phyloP scores from a whole-genome alignment of 2,113 vertebrate species.

The Butastur rufipennis region DNA sequence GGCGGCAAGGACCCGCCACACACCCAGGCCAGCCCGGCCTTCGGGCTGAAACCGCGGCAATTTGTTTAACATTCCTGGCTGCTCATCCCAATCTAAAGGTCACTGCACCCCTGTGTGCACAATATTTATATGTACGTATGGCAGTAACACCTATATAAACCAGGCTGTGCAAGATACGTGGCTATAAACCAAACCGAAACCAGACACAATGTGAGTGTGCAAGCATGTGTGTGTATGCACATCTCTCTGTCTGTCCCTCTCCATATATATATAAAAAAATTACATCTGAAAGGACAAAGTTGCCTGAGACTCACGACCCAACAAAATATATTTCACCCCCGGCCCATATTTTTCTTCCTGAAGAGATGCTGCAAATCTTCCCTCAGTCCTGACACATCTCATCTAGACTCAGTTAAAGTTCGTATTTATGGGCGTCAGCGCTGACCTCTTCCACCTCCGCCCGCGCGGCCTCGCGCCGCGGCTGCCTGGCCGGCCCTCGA shows the following conservation, averaged over 20 bases:
- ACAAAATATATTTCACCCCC: constrained; percentile 49
- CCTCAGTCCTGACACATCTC: constrained; percentile 67
- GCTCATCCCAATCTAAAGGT: constrained; percentile 58
- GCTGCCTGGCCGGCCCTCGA: constrained; percentile 42
- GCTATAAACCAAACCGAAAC: background rate
- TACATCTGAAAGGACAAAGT: constrained; percentile 59
- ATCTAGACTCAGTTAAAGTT: constrained; percentile 66
- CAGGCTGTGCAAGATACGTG: background rate
- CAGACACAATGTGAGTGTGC: background rate
- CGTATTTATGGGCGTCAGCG: constrained; percentile 72
- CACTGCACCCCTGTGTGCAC: background rate
- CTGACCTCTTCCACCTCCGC: constrained; percentile 67
- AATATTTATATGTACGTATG: background rate
- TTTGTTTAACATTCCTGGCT: constrained; percentile 55
- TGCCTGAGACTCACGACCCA: constrained; percentile 28
- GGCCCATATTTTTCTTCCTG: constrained; percentile 58
- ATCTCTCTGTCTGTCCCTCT: background rate
- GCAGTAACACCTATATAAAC: background rate
- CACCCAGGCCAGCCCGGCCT: background rate
- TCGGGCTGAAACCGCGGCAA: background rate
- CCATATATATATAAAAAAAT: constrained; percentile 27
- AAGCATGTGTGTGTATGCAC: background rate
- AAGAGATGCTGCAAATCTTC: constrained; percentile 58
- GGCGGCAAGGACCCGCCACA: fast-evolving
- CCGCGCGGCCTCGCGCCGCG: constrained; percentile 32